These are phyloP conservation scores for Actinernus sp. DNA, from an alignment of 92 coral and sea anemone genomes.

Conservation along the genomic window DNA sequence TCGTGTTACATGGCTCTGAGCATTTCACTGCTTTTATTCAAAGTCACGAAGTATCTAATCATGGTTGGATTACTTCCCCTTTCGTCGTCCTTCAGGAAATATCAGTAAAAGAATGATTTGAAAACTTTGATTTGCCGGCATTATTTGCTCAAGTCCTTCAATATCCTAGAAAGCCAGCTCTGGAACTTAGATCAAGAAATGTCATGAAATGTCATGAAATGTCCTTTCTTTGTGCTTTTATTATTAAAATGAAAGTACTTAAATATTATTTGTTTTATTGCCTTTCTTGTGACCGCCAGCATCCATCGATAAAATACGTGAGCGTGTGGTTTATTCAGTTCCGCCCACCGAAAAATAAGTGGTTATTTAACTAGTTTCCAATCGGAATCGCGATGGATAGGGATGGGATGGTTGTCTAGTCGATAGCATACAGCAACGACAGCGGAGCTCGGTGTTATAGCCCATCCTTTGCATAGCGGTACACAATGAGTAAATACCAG, in stretches of 20 bases:
- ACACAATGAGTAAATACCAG: conserved; percentile 1
- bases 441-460: no score
- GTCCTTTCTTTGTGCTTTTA: conserved; percentile 7
- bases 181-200: no score
- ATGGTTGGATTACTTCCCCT: conserved; percentile 2
- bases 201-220: no score
- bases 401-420: not conserved
- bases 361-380: no score
- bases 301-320: conserved; percentile 5
- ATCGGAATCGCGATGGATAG: no score
- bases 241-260: conserved; percentile 30
- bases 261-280: conserved; percentile 29
- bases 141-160: no score
- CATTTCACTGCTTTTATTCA: no score
- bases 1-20: no score
- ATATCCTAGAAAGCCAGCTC: no score
- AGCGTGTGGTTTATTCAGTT: conserved; percentile 16
- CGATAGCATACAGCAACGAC: not conserved
- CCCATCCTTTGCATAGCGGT: not conserved
- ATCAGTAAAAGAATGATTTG: not conserved
- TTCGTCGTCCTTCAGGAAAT: not conserved
- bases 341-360: conserved; percentile 40
- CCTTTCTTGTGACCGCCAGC: conserved; percentile 55
- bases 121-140: no score
- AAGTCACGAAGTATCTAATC: no score